Percentiles rank a stretch among this genome's conserved stretches.
phyloP scores from a whole-genome alignment of 2,888 invertebrate species.

The Sepioteuthis lessoniana region DNA sequence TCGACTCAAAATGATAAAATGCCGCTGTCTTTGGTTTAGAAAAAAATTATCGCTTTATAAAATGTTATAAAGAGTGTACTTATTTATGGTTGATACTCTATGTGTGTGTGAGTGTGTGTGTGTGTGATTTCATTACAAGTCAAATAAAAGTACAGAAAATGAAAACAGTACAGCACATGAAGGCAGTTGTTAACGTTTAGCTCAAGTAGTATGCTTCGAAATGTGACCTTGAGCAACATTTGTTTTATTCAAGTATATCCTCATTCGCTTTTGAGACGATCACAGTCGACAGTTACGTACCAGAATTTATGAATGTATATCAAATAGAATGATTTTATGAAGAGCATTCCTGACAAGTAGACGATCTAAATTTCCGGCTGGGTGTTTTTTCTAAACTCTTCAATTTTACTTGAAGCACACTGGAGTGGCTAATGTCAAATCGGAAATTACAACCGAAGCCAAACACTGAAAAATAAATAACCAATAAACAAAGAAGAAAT shows the following conservation, averaged over 20 bases:
- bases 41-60: too few species aligned
- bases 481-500: background rate
- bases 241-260: background rate
- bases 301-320: background rate
- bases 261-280: background rate
- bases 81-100: too few species aligned
- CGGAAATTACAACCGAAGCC: background rate
- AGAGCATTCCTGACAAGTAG: background rate
- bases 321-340: background rate
- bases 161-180: too few species aligned
- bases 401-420: background rate
- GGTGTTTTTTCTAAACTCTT: background rate
- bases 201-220: too few species aligned
- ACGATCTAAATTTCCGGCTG: background rate
- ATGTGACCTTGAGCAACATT: too few species aligned
- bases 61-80: too few species aligned
- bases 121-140: too few species aligned
- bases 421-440: background rate
- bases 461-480: background rate
- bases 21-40: too few species aligned
- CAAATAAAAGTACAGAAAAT: too few species aligned
- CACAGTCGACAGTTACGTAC: background rate
- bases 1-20: too few species aligned
- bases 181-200: too few species aligned
- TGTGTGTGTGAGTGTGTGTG: too few species aligned